These are phyloP conservation scores for Motacilla alba DNA, from an alignment of 2,113 vertebrate genomes.

Conservation along the genomic window DNA sequence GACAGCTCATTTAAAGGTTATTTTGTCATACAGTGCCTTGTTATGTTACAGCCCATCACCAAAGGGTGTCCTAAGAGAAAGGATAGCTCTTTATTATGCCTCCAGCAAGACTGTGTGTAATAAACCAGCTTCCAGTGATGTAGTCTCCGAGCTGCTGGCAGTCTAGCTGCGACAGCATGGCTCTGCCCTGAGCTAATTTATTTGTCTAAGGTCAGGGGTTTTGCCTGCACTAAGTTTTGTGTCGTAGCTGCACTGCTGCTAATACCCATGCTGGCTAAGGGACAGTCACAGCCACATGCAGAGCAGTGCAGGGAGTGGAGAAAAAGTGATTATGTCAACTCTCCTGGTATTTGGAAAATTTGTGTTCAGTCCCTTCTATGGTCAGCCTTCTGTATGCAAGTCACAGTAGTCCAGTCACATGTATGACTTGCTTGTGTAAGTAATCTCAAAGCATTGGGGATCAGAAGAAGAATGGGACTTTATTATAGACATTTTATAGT, in stretches of 20 bases:
- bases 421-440: neutral
- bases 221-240: neutral
- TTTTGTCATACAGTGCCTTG: neutral
- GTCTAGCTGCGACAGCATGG: neutral
- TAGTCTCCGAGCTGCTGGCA: neutral
- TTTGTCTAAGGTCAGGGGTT: neutral
- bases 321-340: neutral
- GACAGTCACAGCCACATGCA: neutral
- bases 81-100: neutral
- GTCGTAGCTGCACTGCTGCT: neutral
- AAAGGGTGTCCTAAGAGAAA: neutral
- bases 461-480: neutral
- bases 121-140: neutral
- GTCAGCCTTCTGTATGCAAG: neutral
- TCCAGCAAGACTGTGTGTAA: neutral
- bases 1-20: neutral
- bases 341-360: neutral
- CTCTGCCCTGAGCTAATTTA: neutral
- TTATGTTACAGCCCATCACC: neutral
- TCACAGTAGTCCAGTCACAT: neutral
- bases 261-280: neutral
- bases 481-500: neutral
- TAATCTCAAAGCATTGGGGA: neutral
- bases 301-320: neutral
- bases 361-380: neutral